Percentiles rank a stretch among this genome's conserved stretches.
Evolutionary conservation across 2,888 invertebrate genomes (phyloP).

Genomic region (Eustalomyia histrio): DNA sequence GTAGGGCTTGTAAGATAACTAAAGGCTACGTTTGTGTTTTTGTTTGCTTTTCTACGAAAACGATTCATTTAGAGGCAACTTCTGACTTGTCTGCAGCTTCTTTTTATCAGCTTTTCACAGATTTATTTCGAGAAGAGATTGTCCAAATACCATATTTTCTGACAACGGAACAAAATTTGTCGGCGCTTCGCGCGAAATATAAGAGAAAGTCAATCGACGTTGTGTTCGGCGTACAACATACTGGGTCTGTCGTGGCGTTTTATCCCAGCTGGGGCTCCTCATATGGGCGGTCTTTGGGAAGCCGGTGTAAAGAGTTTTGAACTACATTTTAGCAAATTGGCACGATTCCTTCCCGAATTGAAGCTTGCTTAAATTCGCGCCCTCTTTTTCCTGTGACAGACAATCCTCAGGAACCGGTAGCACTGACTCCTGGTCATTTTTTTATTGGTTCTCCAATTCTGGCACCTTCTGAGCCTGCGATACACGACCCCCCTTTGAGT

Average conservation of each 20-base stretch:
- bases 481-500: too few species aligned
- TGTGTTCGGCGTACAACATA: neutral
- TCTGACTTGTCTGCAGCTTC: neutral
- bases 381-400: neutral
- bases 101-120: too few species aligned
- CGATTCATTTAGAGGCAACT: slow-evolving; percentile 13
- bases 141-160: too few species aligned
- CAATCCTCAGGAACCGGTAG: neutral
- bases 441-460: too few species aligned
- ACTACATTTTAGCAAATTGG: slow-evolving; percentile 35
- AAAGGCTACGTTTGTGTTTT: slow-evolving; percentile 40
- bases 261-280: slow-evolving; percentile 35
- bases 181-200: too few species aligned
- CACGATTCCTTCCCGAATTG: neutral
- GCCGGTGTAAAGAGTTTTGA: slow-evolving; percentile 37
- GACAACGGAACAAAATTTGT: too few species aligned
- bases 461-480: too few species aligned
- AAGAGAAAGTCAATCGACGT: too few species aligned
- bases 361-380: too few species aligned
- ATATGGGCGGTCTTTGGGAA: slow-evolving; percentile 38
- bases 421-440: slow-evolving; percentile 28
- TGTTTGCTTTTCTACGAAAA: neutral
- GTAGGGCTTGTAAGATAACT: neutral
- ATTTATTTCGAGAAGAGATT: too few species aligned
- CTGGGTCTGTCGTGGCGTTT: slow-evolving; percentile 25